phyloP scores from a whole-genome alignment of 2,888 invertebrate species.

The Choreutis nemorana region DNA sequence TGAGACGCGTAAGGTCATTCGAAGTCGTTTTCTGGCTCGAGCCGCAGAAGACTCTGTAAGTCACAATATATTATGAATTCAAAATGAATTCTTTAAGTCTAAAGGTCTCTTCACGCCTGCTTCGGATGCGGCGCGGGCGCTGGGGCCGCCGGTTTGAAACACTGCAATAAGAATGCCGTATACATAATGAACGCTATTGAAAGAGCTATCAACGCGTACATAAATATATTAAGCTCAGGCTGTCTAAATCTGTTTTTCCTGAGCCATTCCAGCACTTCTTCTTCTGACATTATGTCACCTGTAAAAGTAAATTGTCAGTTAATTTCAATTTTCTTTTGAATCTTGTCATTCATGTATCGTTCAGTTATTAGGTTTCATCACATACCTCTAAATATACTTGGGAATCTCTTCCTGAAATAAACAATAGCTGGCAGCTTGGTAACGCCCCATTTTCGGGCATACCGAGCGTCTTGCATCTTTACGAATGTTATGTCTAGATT shows the following conservation, averaged over 20 bases:
- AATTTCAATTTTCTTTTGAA: not conserved
- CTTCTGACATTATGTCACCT: slow-evolving; percentile 85
- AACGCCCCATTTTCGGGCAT: slow-evolving; percentile 94
- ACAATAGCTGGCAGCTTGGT: slow-evolving; percentile 90
- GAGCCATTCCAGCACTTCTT: slow-evolving; percentile 90
- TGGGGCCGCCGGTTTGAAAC: slow-evolving; percentile 79
- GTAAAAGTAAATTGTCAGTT: too few relatives aligned
- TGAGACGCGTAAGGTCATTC: too few relatives aligned
- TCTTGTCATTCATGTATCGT: not conserved
- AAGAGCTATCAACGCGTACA: slow-evolving; percentile 90
- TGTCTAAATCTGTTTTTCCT: slow-evolving; percentile 92
- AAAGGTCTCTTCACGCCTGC: slow-evolving; percentile 65
- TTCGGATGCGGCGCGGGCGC: slow-evolving; percentile 71
- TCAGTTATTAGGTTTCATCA: not conserved
- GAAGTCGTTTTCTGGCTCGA: too few relatives aligned
- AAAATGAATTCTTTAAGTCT: too few relatives aligned
- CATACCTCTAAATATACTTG: slow-evolving; percentile 89
- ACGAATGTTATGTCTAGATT: slow-evolving; percentile 94
- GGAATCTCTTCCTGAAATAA: slow-evolving; percentile 90
- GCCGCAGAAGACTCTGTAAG: too few relatives aligned
- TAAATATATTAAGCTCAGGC: slow-evolving; percentile 91
- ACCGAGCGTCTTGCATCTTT: slow-evolving; percentile 90
- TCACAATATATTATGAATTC: too few relatives aligned
- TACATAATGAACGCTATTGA: slow-evolving; percentile 87
- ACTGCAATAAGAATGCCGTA: slow-evolving; percentile 89